These are phyloP conservation scores for Brachionichthys hirsutus DNA, from an alignment of 2,113 vertebrate genomes.

Conservation along the genomic window DNA sequence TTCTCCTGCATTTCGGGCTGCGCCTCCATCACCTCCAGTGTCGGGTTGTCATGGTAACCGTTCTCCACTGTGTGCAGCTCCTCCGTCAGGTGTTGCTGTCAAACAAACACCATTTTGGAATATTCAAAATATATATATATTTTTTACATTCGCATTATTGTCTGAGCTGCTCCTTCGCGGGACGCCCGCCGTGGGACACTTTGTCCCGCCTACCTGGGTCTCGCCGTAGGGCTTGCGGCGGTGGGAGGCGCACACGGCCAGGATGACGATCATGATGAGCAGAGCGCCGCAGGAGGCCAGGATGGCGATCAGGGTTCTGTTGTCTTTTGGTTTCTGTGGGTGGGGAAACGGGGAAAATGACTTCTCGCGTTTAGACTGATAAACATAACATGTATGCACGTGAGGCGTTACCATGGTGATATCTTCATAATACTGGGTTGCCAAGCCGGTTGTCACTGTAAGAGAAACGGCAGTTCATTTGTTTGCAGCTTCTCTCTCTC, in stretches of 20 bases:
- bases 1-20: slow-evolving; percentile 95
- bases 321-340: slow-evolving; percentile 44
- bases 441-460: slow-evolving; percentile 46
- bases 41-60: slow-evolving; percentile 97
- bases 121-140: too few species aligned
- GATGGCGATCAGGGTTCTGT: slow-evolving; percentile 69
- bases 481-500: too few species aligned
- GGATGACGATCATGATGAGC: slow-evolving; percentile 70
- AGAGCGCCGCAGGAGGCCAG: slow-evolving; percentile 73
- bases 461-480: background rate
- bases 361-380: background rate
- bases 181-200: too few species aligned
- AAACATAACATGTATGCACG: too few species aligned
- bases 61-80: slow-evolving; percentile 96
- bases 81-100: slow-evolving; percentile 90
- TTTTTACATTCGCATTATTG: too few species aligned
- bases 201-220: slow-evolving; percentile 77
- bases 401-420: slow-evolving; percentile 44
- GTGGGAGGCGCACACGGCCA: slow-evolving; percentile 64
- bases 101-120: too few species aligned
- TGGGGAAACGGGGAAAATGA: background rate
- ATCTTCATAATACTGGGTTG: slow-evolving; percentile 43
- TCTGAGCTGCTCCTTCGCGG: too few species aligned
- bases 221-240: slow-evolving; percentile 71
- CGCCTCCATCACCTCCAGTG: slow-evolving; percentile 96